phyloP scores from a whole-genome alignment of 2,113 vertebrate genomes.

The Psephotus haematonotus region DNA sequence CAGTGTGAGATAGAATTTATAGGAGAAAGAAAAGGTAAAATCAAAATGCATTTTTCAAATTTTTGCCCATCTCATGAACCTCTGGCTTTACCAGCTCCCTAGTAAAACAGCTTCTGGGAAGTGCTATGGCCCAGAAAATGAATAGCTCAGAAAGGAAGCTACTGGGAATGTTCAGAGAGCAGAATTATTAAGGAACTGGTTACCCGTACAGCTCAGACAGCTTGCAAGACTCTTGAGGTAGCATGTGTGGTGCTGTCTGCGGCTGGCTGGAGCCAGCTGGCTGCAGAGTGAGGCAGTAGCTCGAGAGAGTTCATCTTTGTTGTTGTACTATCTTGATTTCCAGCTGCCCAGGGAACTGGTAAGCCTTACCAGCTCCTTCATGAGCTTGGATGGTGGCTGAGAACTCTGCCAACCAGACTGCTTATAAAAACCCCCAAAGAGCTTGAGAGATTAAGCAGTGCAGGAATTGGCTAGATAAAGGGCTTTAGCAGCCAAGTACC shows the following conservation, averaged over 20 bases:
- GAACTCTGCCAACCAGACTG: neutral
- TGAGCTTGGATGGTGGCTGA: neutral
- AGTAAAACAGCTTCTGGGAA: neutral
- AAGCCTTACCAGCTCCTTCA: neutral
- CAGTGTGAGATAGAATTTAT: neutral
- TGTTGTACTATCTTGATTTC: neutral
- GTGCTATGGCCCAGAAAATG: neutral
- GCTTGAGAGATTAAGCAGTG: neutral
- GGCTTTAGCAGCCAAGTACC: neutral
- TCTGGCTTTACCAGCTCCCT: neutral
- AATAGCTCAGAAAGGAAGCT: neutral
- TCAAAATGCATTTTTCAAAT: neutral
- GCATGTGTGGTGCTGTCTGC: neutral
- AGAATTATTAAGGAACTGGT: neutral
- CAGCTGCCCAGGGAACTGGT: neutral
- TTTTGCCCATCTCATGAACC: neutral
- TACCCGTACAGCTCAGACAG: neutral
- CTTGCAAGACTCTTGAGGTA: neutral
- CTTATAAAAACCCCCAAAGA: neutral
- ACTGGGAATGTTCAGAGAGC: neutral
- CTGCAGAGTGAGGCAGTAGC: neutral
- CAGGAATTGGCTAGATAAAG: neutral
- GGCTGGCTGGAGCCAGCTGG: neutral
- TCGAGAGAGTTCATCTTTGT: neutral
- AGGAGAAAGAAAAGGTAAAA: neutral